Base-by-base conservation (phyloP, 2,113 vertebrate genomes). In the Typhlomys cinereus region DNA sequence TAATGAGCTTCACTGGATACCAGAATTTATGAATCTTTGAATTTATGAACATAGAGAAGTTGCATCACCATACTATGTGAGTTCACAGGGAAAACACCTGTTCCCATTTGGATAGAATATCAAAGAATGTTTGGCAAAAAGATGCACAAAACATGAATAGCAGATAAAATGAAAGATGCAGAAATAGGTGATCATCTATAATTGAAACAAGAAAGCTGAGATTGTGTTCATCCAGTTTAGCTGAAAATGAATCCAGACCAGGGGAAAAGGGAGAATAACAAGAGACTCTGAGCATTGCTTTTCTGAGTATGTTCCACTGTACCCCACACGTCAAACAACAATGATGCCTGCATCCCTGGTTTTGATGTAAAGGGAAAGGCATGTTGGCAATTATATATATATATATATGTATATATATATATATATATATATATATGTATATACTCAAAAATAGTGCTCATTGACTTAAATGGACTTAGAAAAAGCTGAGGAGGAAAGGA, bases 91-190 rank as follows among this genome's bases (percentile, higher is more conserved):
- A 66, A 31, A 85, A 80, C 46, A 73, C 34, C 10, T 5, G 74
- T 79, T 70, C 36, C 69, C 75, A 7, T 17, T 57, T 20, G 59
- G 4, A 4, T 20, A 82, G 29, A 6, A 39, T 12, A n/a, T 78
- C 74, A 82, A 78, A 44, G 20, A 69, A 90, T 82, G 36, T 31
- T 92, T 50, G n/a, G 39, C n/a, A 78, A 92, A 85, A 82, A n/a
- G n/a, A n/a, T n/a, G n/a, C 27, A 78, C 50, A 82, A 44, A 36
- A 39, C 6, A 29, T 34, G 9, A 85, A 62, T 61, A 61, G 84
- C 27, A 36, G 34, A 17, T 44, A 85, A 54, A 66, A 54, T 74
- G 9, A 78, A 1, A 88, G 25, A 59, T 29, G 11, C 20, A 46
- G 20, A 85, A 88, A 82, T 29, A 69, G 83, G 66, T 41, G 73